Percentiles rank a stretch among this genome's conserved stretches.
Conservation (phyloP, 1,140 invertebrate species). For the Trypoxylus dichotomus region DNA sequence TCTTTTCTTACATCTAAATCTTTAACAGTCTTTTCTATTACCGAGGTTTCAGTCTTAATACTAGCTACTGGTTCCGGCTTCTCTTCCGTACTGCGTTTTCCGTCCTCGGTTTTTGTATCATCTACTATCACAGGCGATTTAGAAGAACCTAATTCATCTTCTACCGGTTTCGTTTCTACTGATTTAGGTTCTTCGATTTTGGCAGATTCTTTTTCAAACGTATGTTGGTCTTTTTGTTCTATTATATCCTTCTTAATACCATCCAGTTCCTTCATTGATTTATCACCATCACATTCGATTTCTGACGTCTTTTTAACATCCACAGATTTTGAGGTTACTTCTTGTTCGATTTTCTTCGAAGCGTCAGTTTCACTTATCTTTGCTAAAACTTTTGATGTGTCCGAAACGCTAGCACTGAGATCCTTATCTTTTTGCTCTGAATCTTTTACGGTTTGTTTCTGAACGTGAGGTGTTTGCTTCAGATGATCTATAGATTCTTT, state of each 20-base stretch:
- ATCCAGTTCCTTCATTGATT: background rate
- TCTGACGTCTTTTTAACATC: background rate
- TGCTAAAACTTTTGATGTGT: no score
- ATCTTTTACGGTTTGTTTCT: background rate
- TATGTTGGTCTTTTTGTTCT: background rate
- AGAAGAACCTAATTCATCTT: background rate
- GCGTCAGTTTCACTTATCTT: no score
- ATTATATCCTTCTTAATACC: background rate
- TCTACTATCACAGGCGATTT: slow-evolving; percentile 29
- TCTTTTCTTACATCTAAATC: slow-evolving; percentile 9
- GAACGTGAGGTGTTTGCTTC: background rate
- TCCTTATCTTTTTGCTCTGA: no score
- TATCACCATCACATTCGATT: background rate
- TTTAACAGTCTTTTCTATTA: slow-evolving; percentile 26
- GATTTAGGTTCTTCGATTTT: slow-evolving; percentile 9
- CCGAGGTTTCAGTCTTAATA: slow-evolving; percentile 22
- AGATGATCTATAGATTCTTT: no score
- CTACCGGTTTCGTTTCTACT: background rate
- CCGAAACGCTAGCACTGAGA: no score
- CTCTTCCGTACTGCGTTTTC: background rate
- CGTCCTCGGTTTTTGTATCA: slow-evolving; percentile 5
- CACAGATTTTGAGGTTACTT: background rate
- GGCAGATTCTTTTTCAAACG: slow-evolving; percentile 1
- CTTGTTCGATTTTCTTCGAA: no score
- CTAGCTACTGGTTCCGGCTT: background rate